These are phyloP conservation scores for Cecropterus lyciades DNA, from an alignment of 1,140 invertebrate genomes.

Conservation along the genomic window DNA sequence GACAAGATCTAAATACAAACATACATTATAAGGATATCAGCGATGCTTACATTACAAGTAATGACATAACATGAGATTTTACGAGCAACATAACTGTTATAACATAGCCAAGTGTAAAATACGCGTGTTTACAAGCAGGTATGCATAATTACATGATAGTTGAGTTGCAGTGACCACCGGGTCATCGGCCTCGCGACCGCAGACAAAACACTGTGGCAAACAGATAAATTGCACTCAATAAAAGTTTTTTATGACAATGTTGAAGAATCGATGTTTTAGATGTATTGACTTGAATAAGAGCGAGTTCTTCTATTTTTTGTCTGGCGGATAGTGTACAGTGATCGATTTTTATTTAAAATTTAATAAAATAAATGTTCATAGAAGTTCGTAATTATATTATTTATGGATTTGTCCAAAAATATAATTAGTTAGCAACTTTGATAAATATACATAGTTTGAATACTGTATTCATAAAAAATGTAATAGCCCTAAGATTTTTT, in stretches of 20 bases:
- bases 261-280: constrained; percentile 10
- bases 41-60: constrained; percentile 22
- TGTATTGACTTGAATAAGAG: neutral
- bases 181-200: constrained; percentile 24
- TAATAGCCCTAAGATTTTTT: too few species aligned
- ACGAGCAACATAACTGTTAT: constrained; percentile 28
- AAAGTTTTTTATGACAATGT: constrained; percentile 29
- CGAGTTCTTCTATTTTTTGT: neutral
- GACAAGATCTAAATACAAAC: neutral
- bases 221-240: constrained; percentile 36
- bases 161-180: constrained; percentile 23
- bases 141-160: constrained; percentile 33
- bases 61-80: constrained; percentile 17
- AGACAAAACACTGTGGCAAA: constrained; percentile 31
- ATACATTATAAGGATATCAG: constrained; percentile 14
- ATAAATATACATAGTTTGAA: too few species aligned
- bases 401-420: too few species aligned
- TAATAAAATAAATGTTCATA: too few species aligned
- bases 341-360: neutral
- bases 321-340: too few species aligned
- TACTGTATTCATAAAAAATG: too few species aligned
- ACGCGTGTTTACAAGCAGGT: constrained; percentile 25
- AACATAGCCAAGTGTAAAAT: neutral
- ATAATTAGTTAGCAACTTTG: too few species aligned
- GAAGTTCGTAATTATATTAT: too few species aligned